Evolutionary conservation across 2,888 invertebrate species (phyloP), one percentile per base, ranked within the genome.

Genomic region (Ommatoiulus sabulosus): DNA sequence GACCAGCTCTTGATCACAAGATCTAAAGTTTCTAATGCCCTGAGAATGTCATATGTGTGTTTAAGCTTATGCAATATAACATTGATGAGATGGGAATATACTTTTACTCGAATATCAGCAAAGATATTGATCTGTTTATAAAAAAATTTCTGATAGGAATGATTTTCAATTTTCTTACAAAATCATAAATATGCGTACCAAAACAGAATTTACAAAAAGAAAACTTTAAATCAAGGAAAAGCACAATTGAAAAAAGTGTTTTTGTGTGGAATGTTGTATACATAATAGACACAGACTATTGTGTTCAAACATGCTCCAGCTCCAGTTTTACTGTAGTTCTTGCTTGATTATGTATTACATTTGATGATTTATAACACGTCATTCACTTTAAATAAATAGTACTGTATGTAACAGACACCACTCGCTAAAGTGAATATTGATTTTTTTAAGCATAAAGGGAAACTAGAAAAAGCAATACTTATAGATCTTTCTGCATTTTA

Each of bases 1-100:
- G 72, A 72, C 72, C 72, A 72, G 72, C 72, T 72, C 72, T 72
- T 24, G 72, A 72, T 72, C 10, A 10, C 72, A 72, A 72, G 24
- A 72, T 72, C 72, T 72, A 72, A 20, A 24, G 24, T 72, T 72
- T n/a, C 72, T 72, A 72, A n/a, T 72, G 72, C 72, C 72, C 72
- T 72, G 72, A 72, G 72, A 72, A 72, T 17, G 72, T 72, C 72
- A 72, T 10, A n/a, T 20, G 72, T 72, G 24, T n/a, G 20, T 72
- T 10, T 24, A 72, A 72, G 72, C 72, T 72, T 24, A 24, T 72
- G 72, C 72, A 24, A 72, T 72, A 24, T 24, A n/a, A 24, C 20
- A 8, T 24, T 24, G 72, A 20, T 72, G 20, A 72, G 24, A 8
- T 72, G 72, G n/a, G 7, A 24, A 72, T 24, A 72, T 63, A 20